Conservation (phyloP, 2,888 invertebrate genomes). For the Erannis defoliaria region DNA sequence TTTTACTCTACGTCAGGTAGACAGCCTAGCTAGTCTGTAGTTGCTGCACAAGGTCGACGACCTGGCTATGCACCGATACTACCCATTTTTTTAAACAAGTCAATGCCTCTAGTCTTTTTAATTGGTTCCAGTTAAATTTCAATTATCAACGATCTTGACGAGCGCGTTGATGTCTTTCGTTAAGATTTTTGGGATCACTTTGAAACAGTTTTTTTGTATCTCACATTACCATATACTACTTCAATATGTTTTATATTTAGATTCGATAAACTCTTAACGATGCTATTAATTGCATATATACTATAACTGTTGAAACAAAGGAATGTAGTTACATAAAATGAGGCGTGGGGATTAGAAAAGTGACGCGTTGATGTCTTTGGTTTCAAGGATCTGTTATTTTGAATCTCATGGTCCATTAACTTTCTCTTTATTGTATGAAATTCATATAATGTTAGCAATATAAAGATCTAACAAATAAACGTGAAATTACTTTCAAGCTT, state of each 20-base stretch:
- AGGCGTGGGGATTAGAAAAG: conserved; percentile 27
- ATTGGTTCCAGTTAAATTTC: conserved; percentile 35
- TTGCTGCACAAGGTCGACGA: conserved; percentile 71
- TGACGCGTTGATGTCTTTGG: conserved; percentile 66
- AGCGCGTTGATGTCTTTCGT: conserved; percentile 43
- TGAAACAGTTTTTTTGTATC: not conserved
- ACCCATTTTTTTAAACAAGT: conserved; percentile 71
- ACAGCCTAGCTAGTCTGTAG: conserved; percentile 56
- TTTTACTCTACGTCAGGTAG: conserved; percentile 63
- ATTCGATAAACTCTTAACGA: not conserved
- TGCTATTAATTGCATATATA: not conserved
- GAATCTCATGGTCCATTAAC: conserved; percentile 12
- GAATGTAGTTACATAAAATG: conserved; percentile 25
- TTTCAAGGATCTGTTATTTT: conserved; percentile 35
- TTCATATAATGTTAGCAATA: conserved; percentile 8
- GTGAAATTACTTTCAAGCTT: not conserved
- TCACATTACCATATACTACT: no score
- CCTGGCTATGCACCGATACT: conserved; percentile 70
- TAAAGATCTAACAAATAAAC: conserved; percentile 2
- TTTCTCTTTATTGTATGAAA: conserved; percentile 29
- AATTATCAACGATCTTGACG: conserved; percentile 33
- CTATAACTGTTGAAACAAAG: conserved; percentile 24
- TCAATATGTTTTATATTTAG: not conserved
- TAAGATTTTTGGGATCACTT: conserved; percentile 14
- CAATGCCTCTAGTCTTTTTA: conserved; percentile 64